Conservation (phyloP, 2,113 vertebrate species). For the Camelus bactrianus region DNA sequence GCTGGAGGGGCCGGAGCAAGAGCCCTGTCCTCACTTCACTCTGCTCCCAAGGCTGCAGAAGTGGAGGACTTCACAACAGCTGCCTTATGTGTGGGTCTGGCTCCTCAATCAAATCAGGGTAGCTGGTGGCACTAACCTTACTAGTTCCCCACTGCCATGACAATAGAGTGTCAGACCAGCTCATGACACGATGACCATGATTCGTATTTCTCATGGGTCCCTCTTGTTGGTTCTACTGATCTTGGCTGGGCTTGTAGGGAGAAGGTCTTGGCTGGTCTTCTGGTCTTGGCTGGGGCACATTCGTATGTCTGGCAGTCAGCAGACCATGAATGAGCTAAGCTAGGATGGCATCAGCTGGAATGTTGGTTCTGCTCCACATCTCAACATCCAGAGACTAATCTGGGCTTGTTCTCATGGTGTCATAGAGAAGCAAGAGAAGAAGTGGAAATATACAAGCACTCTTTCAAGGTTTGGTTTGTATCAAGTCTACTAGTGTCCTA, state of each 20-base stretch:
- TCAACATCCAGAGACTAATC: not conserved
- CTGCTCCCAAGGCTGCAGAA: not conserved
- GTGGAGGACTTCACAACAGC: not conserved
- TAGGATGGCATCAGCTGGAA: not conserved
- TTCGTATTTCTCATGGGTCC: not conserved
- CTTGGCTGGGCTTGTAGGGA: not conserved
- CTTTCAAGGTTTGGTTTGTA: not conserved
- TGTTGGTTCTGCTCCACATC: not conserved
- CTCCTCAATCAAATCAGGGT: not conserved
- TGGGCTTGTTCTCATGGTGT: not conserved
- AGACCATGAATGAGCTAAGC: not conserved
- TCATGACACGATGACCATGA: accelerated
- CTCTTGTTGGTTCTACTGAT: not conserved
- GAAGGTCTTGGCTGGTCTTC: not conserved
- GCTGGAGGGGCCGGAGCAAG: not conserved
- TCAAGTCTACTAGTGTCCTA: not conserved
- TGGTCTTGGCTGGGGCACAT: not conserved
- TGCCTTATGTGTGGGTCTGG: no score
- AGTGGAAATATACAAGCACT: accelerated
- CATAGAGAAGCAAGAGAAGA: not conserved
- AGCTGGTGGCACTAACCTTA: not conserved
- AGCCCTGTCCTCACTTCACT: not conserved
- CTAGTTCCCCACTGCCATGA: not conserved
- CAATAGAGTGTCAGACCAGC: not conserved
- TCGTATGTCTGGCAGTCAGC: not conserved